Conservation (phyloP, 2,888 invertebrate genomes). For the Oegoconia quadripuncta region DNA sequence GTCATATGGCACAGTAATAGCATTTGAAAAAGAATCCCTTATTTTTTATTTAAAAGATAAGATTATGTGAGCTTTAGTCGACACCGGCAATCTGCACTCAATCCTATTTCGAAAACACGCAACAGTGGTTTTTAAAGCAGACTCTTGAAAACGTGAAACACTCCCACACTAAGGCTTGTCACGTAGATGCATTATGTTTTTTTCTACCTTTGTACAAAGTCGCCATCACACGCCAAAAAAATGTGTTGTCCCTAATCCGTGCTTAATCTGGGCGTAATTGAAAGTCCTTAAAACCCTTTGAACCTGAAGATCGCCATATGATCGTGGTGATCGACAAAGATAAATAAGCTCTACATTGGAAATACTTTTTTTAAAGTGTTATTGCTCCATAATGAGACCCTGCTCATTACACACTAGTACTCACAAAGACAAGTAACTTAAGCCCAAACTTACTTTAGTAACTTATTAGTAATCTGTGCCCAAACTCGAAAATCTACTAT, state of each 20-base stretch:
- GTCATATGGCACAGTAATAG: conserved; percentile 55
- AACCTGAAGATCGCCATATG: too few species aligned
- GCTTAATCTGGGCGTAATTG: conserved; percentile 60
- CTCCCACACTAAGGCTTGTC: conserved; percentile 68
- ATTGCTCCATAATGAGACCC: too few species aligned
- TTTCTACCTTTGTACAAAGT: conserved; percentile 47
- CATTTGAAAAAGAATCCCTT: conserved; percentile 57
- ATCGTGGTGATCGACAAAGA: too few species aligned
- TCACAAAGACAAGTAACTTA: too few species aligned
- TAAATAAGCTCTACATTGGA: too few species aligned
- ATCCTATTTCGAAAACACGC: conserved; percentile 73
- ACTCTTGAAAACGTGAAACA: conserved; percentile 46
- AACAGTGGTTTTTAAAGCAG: conserved; percentile 65
- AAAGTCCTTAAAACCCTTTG: conserved; percentile 32
- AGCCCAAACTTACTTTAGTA: too few species aligned
- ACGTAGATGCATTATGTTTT: conserved; percentile 47
- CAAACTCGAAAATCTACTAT: too few species aligned
- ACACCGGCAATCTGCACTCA: conserved; percentile 59
- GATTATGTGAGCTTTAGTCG: conserved; percentile 50
- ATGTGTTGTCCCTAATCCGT: conserved; percentile 40
- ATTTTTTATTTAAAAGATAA: conserved; percentile 59
- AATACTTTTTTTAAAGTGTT: too few species aligned
- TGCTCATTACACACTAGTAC: too few species aligned
- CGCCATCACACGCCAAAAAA: conserved; percentile 44
- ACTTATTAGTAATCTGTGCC: too few species aligned